Evolutionary conservation across 1,140 invertebrate species (phyloP), one percentile per base, ranked within the genome.

Genomic region (Muscidifurax raptorellus): DNA sequence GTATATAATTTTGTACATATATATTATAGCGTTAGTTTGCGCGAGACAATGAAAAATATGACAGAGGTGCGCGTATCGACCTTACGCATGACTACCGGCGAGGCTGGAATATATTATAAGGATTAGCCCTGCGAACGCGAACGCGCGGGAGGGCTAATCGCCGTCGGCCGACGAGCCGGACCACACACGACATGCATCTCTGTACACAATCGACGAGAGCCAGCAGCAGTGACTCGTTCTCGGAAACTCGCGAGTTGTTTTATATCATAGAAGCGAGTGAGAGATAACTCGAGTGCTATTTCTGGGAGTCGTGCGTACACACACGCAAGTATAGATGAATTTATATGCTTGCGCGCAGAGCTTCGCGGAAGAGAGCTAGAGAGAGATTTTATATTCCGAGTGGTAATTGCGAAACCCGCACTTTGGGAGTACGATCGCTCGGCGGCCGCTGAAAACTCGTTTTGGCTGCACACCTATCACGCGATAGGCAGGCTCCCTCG

Each of bases 151-250:
- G 47, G 40, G 69, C 80, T 72, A 74, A 74, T 81, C 80, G 28
- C 18, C 47, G 67, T 59, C 44, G 80, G 28, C 36, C 1, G 36
- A n/a, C 36, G 13, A 9, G 77, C 1, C 32, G 74, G 81, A 83
- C 82, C 82, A 80, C 82, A 80, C 76, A 27, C 82, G 12, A n/a
- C 27, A 75, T 7, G 15, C 25, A 15, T 28, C 40, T 52, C 40
- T 9, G 15, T 15, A 52, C 1, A 22, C 36, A 9, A n/a, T 64
- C 74, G 71, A 84, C 77, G 77, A 80, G 80, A 80, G 67, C 83
- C 83, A 84, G 77, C n/a, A 47, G 76, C 18, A 2, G 30, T 66
- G 40, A 22, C 32, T 52, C n/a, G n/a, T 30, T 30, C 74, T 22
- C 15, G 52, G 22, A 36, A 36, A 27, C 67, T 72, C 67, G 69